phyloP scores from a whole-genome alignment of 2,113 vertebrate species.

The Callionymus lyra region DNA sequence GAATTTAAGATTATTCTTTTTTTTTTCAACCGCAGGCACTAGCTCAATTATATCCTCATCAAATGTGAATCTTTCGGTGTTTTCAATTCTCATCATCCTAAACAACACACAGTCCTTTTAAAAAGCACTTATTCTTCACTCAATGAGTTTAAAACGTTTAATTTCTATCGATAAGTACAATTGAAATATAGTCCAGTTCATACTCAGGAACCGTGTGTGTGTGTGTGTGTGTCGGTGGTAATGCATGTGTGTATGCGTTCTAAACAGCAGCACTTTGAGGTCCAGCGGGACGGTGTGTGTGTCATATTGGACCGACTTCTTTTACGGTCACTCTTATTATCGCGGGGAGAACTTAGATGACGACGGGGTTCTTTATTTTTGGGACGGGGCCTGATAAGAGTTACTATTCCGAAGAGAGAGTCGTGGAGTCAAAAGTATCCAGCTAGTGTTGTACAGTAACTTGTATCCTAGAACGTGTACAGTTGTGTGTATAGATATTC shows the following conservation, averaged over 20 bases:
- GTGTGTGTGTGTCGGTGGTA: slow-evolving; percentile 12
- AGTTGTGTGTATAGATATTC: slow-evolving; percentile 48
- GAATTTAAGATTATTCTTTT: too few species aligned
- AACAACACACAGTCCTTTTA: too few species aligned
- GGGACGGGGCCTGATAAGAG: slow-evolving; percentile 46
- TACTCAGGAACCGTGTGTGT: slow-evolving; percentile 54
- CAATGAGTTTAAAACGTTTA: not conserved
- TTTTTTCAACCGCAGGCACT: too few species aligned
- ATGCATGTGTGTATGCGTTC: slow-evolving; percentile 20
- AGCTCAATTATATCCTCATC: too few species aligned
- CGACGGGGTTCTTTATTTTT: slow-evolving; percentile 58
- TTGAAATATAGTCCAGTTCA: slow-evolving; percentile 45
- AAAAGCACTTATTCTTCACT: too few species aligned
- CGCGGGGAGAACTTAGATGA: too few species aligned
- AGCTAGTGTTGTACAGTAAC: slow-evolving; percentile 47
- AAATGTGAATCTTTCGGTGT: too few species aligned
- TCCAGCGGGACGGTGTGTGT: slow-evolving; percentile 20
- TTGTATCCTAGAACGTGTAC: slow-evolving; percentile 47
- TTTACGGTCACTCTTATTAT: too few species aligned
- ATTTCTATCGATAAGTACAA: slow-evolving; percentile 27
- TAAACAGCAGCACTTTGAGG: slow-evolving; percentile 61
- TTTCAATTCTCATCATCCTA: too few species aligned
- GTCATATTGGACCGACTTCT: slow-evolving; percentile 18
- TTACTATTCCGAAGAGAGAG: slow-evolving; percentile 46
- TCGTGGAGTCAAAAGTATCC: slow-evolving; percentile 30